phyloP scores from a whole-genome alignment of 2,113 vertebrate genomes.

The Catharus fuscescens region DNA sequence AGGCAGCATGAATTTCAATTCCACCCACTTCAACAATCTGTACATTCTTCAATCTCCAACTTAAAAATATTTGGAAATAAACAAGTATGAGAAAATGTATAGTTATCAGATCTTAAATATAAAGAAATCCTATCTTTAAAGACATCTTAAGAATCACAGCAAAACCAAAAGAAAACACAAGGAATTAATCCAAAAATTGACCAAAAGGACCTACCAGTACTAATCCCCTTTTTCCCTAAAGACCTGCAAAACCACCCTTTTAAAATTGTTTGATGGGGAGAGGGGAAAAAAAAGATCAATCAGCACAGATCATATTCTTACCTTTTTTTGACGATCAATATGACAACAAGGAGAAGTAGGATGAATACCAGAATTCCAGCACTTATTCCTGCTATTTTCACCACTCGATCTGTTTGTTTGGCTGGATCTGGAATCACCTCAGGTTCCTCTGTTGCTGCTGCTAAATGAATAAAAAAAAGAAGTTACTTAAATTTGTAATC shows the following conservation, averaged over 20 bases:
- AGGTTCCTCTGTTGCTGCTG: conserved; percentile 95
- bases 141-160: not conserved
- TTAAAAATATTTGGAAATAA: not conserved
- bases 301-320: conserved; percentile 69
- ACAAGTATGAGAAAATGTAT: not conserved
- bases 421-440: conserved; percentile 96
- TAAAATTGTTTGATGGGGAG: not conserved
- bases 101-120: not conserved
- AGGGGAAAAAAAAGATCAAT: not conserved
- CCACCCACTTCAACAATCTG: not conserved
- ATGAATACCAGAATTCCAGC: conserved; percentile 94
- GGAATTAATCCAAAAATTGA: not conserved
- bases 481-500: conserved; percentile 45
- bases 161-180: not conserved
- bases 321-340: conserved; percentile 97
- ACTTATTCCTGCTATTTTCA: conserved; percentile 98
- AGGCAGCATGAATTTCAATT: not conserved
- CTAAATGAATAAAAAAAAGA: conserved; percentile 61
- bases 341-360: conserved; percentile 91
- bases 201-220: not conserved
- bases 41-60: not conserved
- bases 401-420: conserved; percentile 94
- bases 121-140: not conserved
- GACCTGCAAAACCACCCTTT: not conserved
- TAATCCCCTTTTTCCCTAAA: not conserved